These are phyloP conservation scores for Eupithecia pulchellata DNA, from an alignment of 2,888 invertebrate genomes.

Conservation along the genomic window DNA sequence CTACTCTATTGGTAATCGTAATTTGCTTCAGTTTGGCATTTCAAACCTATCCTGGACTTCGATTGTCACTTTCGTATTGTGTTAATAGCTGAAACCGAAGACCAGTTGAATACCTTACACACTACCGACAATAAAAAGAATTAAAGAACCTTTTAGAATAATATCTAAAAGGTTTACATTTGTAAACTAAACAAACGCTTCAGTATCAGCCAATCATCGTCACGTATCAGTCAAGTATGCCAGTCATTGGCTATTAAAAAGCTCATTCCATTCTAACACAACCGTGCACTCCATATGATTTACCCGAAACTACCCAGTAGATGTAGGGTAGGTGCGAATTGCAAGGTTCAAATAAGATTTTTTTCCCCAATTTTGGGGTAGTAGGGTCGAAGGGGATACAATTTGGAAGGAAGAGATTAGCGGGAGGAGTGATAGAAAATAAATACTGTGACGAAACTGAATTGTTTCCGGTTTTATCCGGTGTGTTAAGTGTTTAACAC, in stretches of 20 bases:
- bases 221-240: not conserved
- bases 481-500: not conserved
- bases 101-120: too few relatives aligned
- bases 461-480: constrained; percentile 11
- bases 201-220: not conserved
- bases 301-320: constrained; percentile 31
- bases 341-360: constrained; percentile 82
- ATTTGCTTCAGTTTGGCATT: too few relatives aligned
- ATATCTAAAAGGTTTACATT: not conserved
- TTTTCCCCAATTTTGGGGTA: constrained; percentile 71
- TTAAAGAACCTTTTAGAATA: too few relatives aligned
- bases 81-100: too few relatives aligned
- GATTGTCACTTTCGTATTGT: too few relatives aligned
- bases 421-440: constrained; percentile 30
- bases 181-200: not conserved
- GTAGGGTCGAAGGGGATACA: constrained; percentile 5
- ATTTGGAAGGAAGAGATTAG: constrained; percentile 42
- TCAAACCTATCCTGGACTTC: too few relatives aligned
- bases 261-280: constrained; percentile 51
- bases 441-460: constrained; percentile 29
- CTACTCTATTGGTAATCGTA: too few relatives aligned
- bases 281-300: constrained; percentile 63
- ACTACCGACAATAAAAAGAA: too few relatives aligned
- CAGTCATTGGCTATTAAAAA: constrained; percentile 29
- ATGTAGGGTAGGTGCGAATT: constrained; percentile 71